Evolutionary conservation across 1,140 invertebrate genomes (phyloP).

Genomic region (Coenobita brevimanus): DNA sequence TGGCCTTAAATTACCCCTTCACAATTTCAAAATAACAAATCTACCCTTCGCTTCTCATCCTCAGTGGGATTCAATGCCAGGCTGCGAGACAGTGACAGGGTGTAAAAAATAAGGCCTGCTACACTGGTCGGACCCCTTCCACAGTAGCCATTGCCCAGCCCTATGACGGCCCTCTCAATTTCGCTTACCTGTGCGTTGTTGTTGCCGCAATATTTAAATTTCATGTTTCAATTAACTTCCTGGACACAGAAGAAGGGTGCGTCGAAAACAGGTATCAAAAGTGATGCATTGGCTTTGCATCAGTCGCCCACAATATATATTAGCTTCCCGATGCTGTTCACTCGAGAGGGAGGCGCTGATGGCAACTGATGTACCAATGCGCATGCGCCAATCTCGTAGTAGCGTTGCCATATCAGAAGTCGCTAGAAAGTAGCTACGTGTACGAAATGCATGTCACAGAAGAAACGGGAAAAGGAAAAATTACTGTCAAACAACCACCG

Average conservation of each 20-base stretch:
- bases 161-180: not conserved
- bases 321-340: not conserved
- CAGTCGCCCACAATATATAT: slow-evolving; percentile 17
- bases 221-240: slow-evolving; percentile 67
- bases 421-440: too few species aligned
- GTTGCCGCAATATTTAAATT: slow-evolving; percentile 67
- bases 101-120: not conserved
- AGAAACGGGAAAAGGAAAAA: too few species aligned
- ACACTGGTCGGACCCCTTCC: not conserved
- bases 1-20: too few species aligned
- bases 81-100: not conserved
- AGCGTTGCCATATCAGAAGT: too few species aligned
- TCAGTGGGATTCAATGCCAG: too few species aligned
- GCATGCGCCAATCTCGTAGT: too few species aligned
- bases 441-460: too few species aligned
- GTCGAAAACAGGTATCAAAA: slow-evolving; percentile 55
- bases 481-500: too few species aligned
- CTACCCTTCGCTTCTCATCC: too few species aligned
- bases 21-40: too few species aligned
- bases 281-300: slow-evolving; percentile 64
- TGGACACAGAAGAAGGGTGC: slow-evolving; percentile 59
- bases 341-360: slow-evolving; percentile 26
- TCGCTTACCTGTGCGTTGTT: slow-evolving; percentile 67
- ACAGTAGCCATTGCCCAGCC: slow-evolving; percentile 38
- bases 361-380: not conserved